phyloP scores from a whole-genome alignment of 1,140 invertebrate species.

The Pogonomyrmex californicus region DNA sequence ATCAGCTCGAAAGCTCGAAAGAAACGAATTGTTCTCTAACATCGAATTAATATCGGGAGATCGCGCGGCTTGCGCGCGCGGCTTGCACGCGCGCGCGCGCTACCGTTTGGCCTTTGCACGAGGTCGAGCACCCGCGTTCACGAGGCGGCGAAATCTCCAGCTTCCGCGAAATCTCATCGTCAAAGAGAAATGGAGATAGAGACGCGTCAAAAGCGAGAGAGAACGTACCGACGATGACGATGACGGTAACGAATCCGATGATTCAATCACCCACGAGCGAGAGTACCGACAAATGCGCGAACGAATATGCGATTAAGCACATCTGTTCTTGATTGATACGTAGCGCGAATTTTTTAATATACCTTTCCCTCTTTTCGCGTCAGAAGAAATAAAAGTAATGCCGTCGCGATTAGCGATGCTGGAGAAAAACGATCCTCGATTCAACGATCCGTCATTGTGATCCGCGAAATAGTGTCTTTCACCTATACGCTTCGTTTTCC shows the following conservation, averaged over 20 bases:
- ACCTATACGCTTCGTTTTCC: not conserved
- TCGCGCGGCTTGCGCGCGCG: not conserved
- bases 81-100: not conserved
- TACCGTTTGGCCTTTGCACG: conserved; percentile 57
- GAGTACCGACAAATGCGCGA: not conserved
- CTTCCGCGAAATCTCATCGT: conserved; percentile 78
- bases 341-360: not conserved
- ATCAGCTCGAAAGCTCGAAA: not conserved
- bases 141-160: conserved; percentile 75
- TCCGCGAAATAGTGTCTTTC: not conserved
- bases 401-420: not conserved
- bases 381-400: not conserved
- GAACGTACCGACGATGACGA: not conserved
- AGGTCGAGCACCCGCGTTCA: conserved; percentile 74
- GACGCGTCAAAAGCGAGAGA: not conserved
- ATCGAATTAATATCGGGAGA: not conserved
- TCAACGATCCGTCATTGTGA: not conserved
- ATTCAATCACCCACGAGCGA: not conserved
- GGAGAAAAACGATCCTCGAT: not conserved
- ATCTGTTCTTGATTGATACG: not conserved
- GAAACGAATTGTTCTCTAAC: not conserved
- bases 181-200: conserved; percentile 8
- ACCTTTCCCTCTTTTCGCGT: not conserved
- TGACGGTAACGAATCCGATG: too few relatives aligned
- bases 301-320: not conserved